Base-by-base conservation (phyloP, 2,888 invertebrate genomes). In the Calliopum simillimum region DNA sequence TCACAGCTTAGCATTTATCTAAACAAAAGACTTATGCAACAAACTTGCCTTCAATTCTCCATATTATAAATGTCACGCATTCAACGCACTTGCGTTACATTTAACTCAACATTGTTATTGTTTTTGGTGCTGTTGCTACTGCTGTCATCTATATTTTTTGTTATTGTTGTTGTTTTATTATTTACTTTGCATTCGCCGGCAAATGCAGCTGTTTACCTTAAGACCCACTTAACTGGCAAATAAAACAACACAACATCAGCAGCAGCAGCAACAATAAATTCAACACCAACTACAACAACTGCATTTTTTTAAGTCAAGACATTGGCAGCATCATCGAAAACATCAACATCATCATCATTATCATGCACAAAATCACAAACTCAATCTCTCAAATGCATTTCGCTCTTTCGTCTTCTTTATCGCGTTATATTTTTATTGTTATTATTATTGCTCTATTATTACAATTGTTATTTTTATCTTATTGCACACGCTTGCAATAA, bases 191-290 rank as follows among this genome's bases (percentile, higher is more conserved):
- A 66, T 44, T 14, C 56, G 41, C 63, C 63, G 63, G 63, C 63
- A 63, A 64, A 55, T 41, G 55, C 43, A 46, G 56, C 8, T 33
- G 33, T 66, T 66, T 19, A 56, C 56, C 56, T 66, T 65, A 55
- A 66, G 55, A 25, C 56, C 33, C 46, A 49, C 46, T 43, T 61
- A 70, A 66, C 67, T 55, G 66, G 74, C 68, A 68, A 71, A 64
- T 71, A 71, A 46, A 66, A 68, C 51, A 55, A 72, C n/a, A 62
- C 72, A 55, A 49, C 68, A 68, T 23, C 70, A 71, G 49, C 55
- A 72, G 58, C 61, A 69, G 43, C 69, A 66, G 19, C 65, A 53
- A 33, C 14, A 41, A 16, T 23, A 68, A 43, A 16, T n/a, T 33
- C 49, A 51, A 58, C 61, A 69, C 44, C 58, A 59, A 55, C 73